Evolutionary conservation across 2,113 vertebrate genomes (phyloP), one percentile per base, ranked within the genome.

Genomic region (Numenius arquata): DNA sequence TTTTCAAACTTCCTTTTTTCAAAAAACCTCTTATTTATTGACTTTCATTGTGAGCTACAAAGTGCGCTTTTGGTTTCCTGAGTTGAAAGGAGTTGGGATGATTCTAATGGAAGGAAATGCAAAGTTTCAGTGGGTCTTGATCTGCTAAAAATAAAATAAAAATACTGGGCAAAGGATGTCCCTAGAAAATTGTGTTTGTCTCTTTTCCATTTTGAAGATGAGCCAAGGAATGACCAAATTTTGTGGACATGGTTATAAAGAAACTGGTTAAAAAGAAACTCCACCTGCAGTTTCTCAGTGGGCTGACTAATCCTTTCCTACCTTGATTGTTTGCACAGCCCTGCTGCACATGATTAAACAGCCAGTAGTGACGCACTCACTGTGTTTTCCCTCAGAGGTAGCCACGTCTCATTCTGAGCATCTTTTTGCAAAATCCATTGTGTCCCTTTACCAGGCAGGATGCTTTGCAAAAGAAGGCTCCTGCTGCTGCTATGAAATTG

Each of bases 271-370:
- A 79, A 90, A 92, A 95, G 86, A 85, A 92, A 70, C 66, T 91
- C 61, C 76, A 95, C 88, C 93, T 96, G 95, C 88, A 89, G 61
- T 70, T 90, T 92, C 76, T 74, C 90, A 85, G 86, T n/a, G 53
- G 86, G 61, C 84, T 93, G 96, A 96, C 76, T 94, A 92, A 90
- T 90, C 40, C 56, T 86, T 90, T 89, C 92, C 88, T 89, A 11
- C 61, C 76, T 81, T 3, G 16, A 66, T 5, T 86, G 80, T 53
- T 85, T 89, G 90, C 48, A 20, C 19, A 91, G 86, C 56, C 75
- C 61, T 75, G 78, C 90, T 43, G 61, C 83, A 56, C 86, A 61
- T 2, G 7, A 71, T 59, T 63, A 34, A 86, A 72, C 61, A 87
- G 77, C 30, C 70, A 63, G 73, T 9, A 59, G 59, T 23, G 81